These are phyloP conservation scores for Mobula birostris DNA, from an alignment of 2,113 vertebrate genomes.

Conservation along the genomic window DNA sequence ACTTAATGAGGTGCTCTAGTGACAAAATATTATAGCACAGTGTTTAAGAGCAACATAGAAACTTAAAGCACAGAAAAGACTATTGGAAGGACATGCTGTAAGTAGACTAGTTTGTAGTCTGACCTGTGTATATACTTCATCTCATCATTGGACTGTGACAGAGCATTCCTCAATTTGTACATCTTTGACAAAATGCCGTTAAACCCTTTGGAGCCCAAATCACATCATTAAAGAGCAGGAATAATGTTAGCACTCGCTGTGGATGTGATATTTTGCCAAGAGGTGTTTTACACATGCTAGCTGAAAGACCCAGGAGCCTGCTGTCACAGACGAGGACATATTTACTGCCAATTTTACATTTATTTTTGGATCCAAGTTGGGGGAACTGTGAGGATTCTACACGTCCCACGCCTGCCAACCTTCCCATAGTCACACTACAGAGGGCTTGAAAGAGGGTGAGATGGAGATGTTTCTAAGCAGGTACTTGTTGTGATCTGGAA, in stretches of 20 bases:
- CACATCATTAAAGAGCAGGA: neutral
- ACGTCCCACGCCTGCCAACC: neutral
- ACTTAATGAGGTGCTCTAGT: neutral
- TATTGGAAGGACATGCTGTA: slow-evolving; percentile 21
- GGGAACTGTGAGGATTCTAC: neutral
- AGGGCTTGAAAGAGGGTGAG: neutral
- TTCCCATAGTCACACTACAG: neutral
- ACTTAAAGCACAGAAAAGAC: too few species aligned
- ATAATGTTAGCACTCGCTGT: neutral
- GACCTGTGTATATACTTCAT: neutral
- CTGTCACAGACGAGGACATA: neutral
- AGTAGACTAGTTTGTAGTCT: slow-evolving; percentile 31
- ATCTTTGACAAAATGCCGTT: neutral
- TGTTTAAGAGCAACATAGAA: neutral
- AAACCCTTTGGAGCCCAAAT: neutral
- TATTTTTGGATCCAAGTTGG: slow-evolving; percentile 12
- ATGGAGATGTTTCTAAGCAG: neutral
- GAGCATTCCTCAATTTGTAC: neutral
- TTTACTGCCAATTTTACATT: slow-evolving; percentile 5
- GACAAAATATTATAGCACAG: neutral
- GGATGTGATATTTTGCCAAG: neutral
- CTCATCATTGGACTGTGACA: neutral
- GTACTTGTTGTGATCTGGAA: neutral
- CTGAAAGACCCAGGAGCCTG: neutral
- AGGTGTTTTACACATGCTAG: neutral